phyloP scores from a whole-genome alignment of 2,888 invertebrate species.

The Serripes groenlandicus region DNA sequence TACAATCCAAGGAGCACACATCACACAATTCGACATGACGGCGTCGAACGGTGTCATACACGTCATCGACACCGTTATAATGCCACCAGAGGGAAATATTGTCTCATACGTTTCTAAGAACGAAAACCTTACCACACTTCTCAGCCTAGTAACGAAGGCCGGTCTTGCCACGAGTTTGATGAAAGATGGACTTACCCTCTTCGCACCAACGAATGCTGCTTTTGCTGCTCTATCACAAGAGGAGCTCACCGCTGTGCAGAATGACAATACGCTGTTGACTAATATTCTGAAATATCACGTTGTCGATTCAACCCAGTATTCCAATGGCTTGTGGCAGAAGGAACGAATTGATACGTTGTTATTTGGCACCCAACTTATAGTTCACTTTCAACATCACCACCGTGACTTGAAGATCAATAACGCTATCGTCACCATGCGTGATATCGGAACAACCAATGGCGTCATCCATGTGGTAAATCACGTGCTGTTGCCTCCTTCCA shows the following conservation, averaged over 20 bases:
- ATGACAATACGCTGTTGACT: slow-evolving; percentile 19
- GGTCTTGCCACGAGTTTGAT: slow-evolving; percentile 59
- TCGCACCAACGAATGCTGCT: slow-evolving; percentile 69
- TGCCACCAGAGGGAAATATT: slow-evolving; percentile 69
- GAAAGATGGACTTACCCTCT: slow-evolving; percentile 59
- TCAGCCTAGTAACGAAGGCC: slow-evolving; percentile 56
- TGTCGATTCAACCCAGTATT: slow-evolving; percentile 65
- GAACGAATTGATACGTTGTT: slow-evolving; percentile 54
- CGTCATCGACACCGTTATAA: slow-evolving; percentile 32
- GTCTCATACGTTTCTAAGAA: slow-evolving; percentile 65
- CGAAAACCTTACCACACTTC: slow-evolving; percentile 64
- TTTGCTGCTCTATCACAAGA: slow-evolving; percentile 45
- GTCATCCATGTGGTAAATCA: slow-evolving; percentile 68
- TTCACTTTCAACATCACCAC: slow-evolving; percentile 11
- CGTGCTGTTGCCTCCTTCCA: slow-evolving; percentile 66
- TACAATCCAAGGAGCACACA: slow-evolving; percentile 59
- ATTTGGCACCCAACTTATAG: neutral
- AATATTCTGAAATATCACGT: slow-evolving; percentile 69
- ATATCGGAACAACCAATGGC: slow-evolving; percentile 66
- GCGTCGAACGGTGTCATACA: slow-evolving; percentile 73
- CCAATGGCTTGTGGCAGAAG: slow-evolving; percentile 57
- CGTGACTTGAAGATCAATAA: slow-evolving; percentile 41
- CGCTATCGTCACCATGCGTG: slow-evolving; percentile 43
- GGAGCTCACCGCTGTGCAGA: neutral
- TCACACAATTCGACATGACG: slow-evolving; percentile 59